Percentiles rank a stretch among this genome's conserved stretches.
phyloP scores from a whole-genome alignment of 2,888 invertebrate genomes.

The Hydriomena furcata region DNA sequence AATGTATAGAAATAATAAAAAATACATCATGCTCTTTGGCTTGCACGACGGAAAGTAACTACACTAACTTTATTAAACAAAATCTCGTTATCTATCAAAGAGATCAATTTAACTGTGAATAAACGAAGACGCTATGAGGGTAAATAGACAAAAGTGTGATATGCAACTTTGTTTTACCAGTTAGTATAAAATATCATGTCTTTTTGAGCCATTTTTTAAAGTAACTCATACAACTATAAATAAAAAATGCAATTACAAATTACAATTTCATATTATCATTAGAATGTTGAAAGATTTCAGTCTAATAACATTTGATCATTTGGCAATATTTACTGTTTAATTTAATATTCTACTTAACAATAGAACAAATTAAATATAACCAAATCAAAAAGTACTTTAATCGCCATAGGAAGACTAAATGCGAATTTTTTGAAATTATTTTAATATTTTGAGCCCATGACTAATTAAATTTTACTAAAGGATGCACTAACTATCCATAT shows the following conservation, averaged over 20 bases:
- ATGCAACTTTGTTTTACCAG: slow-evolving; percentile 65
- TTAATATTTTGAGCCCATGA: slow-evolving; percentile 58
- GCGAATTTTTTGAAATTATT: slow-evolving; percentile 55
- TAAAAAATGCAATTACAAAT: slow-evolving; percentile 44
- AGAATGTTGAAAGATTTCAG: slow-evolving; percentile 67
- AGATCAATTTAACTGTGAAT: slow-evolving; percentile 74
- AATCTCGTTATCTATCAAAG: slow-evolving; percentile 70
- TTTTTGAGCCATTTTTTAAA: slow-evolving; percentile 58
- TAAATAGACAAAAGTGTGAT: slow-evolving; percentile 58
- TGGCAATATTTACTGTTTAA: slow-evolving; percentile 81
- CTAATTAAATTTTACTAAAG: slow-evolving; percentile 41
- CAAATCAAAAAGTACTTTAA: slow-evolving; percentile 56
- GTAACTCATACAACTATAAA: slow-evolving; percentile 32
- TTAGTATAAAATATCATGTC: slow-evolving; percentile 46
- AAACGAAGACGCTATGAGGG: slow-evolving; percentile 43
- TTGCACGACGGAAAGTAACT: slow-evolving; percentile 79
- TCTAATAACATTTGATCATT: slow-evolving; percentile 81
- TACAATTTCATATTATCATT: slow-evolving; percentile 52
- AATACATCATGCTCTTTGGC: slow-evolving; percentile 84
- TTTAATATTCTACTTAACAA: slow-evolving; percentile 62
- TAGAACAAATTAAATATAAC: slow-evolving; percentile 63
- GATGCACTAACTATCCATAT: slow-evolving; percentile 42
- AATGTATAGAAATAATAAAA: slow-evolving; percentile 77
- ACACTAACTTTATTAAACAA: slow-evolving; percentile 57
- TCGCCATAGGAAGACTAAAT: slow-evolving; percentile 77